Base-by-base conservation (phyloP, 2,888 invertebrate species). In the Meiosimyza decipiens region DNA sequence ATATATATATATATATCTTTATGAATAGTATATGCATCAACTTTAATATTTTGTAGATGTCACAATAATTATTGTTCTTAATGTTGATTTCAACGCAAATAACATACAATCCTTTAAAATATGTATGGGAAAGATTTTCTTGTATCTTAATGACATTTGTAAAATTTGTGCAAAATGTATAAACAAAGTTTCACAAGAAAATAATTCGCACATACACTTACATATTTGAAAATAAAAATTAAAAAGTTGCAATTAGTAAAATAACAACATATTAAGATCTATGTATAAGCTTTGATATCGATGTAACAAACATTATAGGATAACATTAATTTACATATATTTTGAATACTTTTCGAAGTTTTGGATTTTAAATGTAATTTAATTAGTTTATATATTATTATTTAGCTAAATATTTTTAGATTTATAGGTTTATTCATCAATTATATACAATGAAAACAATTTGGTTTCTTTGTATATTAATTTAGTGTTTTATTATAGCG, bases 1-100 rank as follows among this genome's bases (percentile, higher is more conserved):
- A 51, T n/a, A 51, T 51, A 51, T n/a, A 51, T 51, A 62, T 66
- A 47, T 73, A 72, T 73, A 74, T 72, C 1, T 40, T 40, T 40
- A 73, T 72, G 71, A 62, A 71, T 74, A 75, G 75, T 73, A 74
- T 74, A 74, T 74, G 57, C 55, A 54, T 47, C 28, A 67, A 67
- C 40, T 40, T 67, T 57, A 67, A 67, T 16, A 57, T 49, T 57
- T 67, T 67, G 33, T 40, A 33, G 18, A 18, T 33, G 9, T 40
- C 47, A 57, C 67, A 67, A 57, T 67, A 57, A 55, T 67, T 67
- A 67, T 57, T 57, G 55, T 67, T 67, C 55, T 57, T 55, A 52
- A 55, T 28, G 16, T 49, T 67, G 57, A 54, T 16, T 40, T 67
- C 28, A 67, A 55, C 51, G 57, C 33, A 33, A 57, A 49, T 66